Percentiles rank a stretch among this genome's conserved stretches.
These are phyloP conservation scores for Crotalus adamanteus DNA, from an alignment of 2,797 vertebrate genomes.

Conservation along the genomic window DNA sequence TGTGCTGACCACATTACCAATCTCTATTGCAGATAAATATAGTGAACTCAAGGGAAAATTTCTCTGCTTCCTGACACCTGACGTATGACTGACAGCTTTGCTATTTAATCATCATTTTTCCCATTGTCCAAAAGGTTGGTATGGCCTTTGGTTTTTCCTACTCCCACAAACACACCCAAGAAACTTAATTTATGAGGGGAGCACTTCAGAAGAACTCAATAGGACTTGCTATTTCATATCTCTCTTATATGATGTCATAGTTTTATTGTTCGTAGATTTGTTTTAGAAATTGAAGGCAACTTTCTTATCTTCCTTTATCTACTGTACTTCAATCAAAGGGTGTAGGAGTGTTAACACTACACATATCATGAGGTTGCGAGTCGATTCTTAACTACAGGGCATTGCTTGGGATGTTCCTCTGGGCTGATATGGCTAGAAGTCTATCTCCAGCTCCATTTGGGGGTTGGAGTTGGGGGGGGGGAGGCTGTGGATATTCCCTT, in stretches of 20 bases:
- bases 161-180: not conserved
- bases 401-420: not conserved
- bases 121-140: not conserved
- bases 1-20: too few species aligned
- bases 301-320: not conserved
- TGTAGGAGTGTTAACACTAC: not conserved
- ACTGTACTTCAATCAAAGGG: not conserved
- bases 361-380: not conserved
- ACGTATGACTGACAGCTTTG: not conserved
- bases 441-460: not conserved
- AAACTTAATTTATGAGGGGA: not conserved
- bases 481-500: not conserved
- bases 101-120: not conserved
- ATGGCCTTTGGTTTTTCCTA: not conserved
- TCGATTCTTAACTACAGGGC: not conserved
- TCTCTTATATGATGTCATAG: not conserved
- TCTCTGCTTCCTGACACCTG: not conserved
- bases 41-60: not conserved
- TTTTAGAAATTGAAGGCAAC: not conserved
- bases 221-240: not conserved
- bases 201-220: not conserved
- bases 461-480: not conserved
- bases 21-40: not conserved
- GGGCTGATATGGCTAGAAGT: not conserved
- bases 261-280: not conserved